phyloP scores from a whole-genome alignment of 2,797 vertebrate species.

The Chelon labrosus region DNA sequence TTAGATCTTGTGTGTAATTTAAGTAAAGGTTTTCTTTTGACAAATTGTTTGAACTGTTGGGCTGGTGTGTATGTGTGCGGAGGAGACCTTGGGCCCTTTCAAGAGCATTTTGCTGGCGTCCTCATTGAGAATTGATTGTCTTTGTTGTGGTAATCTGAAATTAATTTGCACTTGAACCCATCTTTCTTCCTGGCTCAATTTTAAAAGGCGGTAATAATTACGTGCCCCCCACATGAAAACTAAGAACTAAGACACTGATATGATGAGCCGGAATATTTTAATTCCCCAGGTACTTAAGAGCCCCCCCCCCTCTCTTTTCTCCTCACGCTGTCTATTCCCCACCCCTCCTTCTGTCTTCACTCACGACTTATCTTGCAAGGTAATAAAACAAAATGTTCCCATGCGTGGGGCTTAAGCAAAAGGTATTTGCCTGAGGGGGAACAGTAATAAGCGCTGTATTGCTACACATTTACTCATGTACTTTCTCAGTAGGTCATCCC shows the following conservation, averaged over 20 bases:
- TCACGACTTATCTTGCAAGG: slow-evolving; percentile 93
- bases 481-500: slow-evolving; percentile 92
- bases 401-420: slow-evolving; percentile 91
- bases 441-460: slow-evolving; percentile 93
- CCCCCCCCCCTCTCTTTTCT: slow-evolving; percentile 62
- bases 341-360: slow-evolving; percentile 70
- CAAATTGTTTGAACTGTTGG: slow-evolving; percentile 59
- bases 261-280: slow-evolving; percentile 93
- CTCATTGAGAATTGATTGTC: slow-evolving; percentile 94
- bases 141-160: slow-evolving; percentile 99
- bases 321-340: slow-evolving; percentile 2
- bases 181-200: slow-evolving; percentile 99
- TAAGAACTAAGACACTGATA: slow-evolving; percentile 92
- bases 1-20: slow-evolving; percentile 92
- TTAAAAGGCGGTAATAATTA: slow-evolving; percentile 96
- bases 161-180: slow-evolving; percentile 99
- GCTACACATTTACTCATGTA: slow-evolving; percentile 92
- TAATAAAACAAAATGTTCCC: slow-evolving; percentile 97
- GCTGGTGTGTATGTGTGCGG: slow-evolving; percentile 19
- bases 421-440: slow-evolving; percentile 97
- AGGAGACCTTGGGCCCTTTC: slow-evolving; percentile 89
- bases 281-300: slow-evolving; percentile 93
- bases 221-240: slow-evolving; percentile 90
- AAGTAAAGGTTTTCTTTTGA: slow-evolving; percentile 90
- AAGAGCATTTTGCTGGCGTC: slow-evolving; percentile 92